Evolutionary conservation across 2,888 invertebrate genomes (phyloP).

Genomic region (Alloscopus bannaensis): DNA sequence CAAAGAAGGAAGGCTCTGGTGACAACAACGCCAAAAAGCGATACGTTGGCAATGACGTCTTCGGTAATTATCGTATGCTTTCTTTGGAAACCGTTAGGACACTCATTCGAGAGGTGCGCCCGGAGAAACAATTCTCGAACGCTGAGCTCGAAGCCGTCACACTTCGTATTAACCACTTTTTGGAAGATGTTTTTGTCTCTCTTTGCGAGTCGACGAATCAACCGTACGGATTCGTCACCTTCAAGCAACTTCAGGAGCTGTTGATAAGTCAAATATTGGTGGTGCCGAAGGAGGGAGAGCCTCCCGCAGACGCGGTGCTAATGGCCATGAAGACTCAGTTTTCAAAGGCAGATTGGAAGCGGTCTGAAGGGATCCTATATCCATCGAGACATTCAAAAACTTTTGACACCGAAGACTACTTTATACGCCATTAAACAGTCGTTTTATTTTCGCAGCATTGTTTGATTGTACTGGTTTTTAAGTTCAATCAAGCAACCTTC

Average conservation of each 20-base stretch:
- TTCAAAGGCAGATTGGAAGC: slow-evolving; percentile 16
- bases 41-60: slow-evolving; percentile 42
- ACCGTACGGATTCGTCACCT: slow-evolving; percentile 35
- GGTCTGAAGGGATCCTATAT: slow-evolving; percentile 32
- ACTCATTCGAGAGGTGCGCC: slow-evolving; percentile 1
- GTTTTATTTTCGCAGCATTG: too few species aligned
- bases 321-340: slow-evolving; percentile 11
- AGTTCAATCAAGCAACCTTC: too few species aligned
- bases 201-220: slow-evolving; percentile 13
- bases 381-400: background rate
- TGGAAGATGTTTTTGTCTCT: slow-evolving; percentile 28
- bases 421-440: too few species aligned
- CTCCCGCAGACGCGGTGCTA: background rate
- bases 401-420: slow-evolving; percentile 23
- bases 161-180: slow-evolving; percentile 22
- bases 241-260: background rate
- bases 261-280: slow-evolving; percentile 19
- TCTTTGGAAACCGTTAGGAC: background rate
- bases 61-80: slow-evolving; percentile 46
- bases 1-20: background rate
- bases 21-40: slow-evolving; percentile 5
- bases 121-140: background rate
- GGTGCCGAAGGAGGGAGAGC: slow-evolving; percentile 1
- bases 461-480: too few species aligned
- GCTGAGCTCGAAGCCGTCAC: background rate